Percentiles rank a stretch among this genome's conserved stretches.
These are phyloP conservation scores for Halichondria panicea DNA, from an alignment of 37 sponge, comb jelly and placozoan species.

Conservation along the genomic window DNA sequence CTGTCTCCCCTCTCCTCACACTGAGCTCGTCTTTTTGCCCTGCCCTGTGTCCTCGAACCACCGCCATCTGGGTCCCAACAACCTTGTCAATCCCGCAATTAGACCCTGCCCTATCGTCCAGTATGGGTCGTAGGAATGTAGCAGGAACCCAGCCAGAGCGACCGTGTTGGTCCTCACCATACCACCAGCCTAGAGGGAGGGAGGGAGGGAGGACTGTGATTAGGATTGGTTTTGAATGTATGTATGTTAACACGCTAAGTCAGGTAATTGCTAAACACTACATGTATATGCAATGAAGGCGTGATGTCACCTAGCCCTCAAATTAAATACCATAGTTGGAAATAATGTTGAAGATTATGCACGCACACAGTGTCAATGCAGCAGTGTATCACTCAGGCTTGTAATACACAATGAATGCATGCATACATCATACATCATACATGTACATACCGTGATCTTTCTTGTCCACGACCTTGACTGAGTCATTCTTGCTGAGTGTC, in stretches of 20 bases:
- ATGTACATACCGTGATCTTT: conserved; percentile 25
- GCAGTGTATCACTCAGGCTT: neutral
- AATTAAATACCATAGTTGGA: too few relatives aligned
- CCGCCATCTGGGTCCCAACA: neutral
- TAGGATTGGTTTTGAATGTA: neutral
- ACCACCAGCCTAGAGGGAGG: conserved; percentile 57
- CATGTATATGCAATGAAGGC: too few relatives aligned
- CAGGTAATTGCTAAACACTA: too few relatives aligned
- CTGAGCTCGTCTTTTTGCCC: conserved; percentile 39
- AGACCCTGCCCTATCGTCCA: neutral
- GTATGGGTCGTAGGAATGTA: conserved; percentile 16
- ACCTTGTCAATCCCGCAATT: neutral
- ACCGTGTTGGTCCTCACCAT: conserved; percentile 46
- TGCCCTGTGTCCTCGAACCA: neutral
- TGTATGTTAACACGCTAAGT: neutral
- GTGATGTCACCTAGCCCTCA: too few relatives aligned
- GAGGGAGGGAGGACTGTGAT: neutral
- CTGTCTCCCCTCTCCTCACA: conserved; percentile 35
- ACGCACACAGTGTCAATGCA: neutral
- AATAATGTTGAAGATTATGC: too few relatives aligned
- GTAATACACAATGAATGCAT: too few relatives aligned
- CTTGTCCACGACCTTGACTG: conserved; percentile 47
- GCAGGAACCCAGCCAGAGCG: conserved; percentile 55
- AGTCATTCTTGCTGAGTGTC: conserved; percentile 16
- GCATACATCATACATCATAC: too few relatives aligned